Evolutionary conservation across 2,113 vertebrate species (phyloP), one percentile per base, ranked within the genome.

Genomic region (Tringa solitaria): DNA sequence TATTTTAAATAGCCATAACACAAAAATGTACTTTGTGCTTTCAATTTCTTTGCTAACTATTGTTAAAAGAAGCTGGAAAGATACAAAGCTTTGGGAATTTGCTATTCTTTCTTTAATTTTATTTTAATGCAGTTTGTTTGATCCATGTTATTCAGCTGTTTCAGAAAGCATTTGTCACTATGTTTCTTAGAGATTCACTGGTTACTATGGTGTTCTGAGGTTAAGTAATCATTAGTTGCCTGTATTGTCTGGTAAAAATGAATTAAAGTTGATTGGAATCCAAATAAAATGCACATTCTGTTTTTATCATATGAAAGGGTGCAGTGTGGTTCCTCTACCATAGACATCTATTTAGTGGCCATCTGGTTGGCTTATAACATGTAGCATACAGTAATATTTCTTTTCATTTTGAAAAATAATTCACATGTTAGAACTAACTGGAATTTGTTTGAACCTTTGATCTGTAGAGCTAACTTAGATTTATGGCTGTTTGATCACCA

Each of bases 161-260:
- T 94, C 91, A 75, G 56, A 96, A 78, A 68, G 74, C 50, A 46
- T 87, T 84, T 93, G 80, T 73, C n/a, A 43, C 85, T 91, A 43
- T 12, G 56, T 95, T 97, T 95, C 87, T 87, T 70, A 45, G 68
- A 35, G 51, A 80, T 93, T 83, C 48, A 60, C 43, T 73, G 96
- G 81, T 95, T 96, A 92, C 63, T 95, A 32, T 94, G 73, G 70
- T 78, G 50, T 75, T 92, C 57, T 67, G 88, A 97, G 92, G 85
- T 97, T 96, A 98, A 93, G 43, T 94, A 92, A 95, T 95, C 88
- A 90, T 91, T 97, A 97, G 82, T 89, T 90, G 67, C 45, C 85
- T 54, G 67, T 87, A 89, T 95, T 95, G 74, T 94, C 95, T 96
- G 69, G 87, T 92, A 94, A 93, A 97, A 95, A 96, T 89, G 90